These are phyloP conservation scores for Synergus japonicus DNA, from an alignment of 2,888 invertebrate genomes.

Conservation along the genomic window DNA sequence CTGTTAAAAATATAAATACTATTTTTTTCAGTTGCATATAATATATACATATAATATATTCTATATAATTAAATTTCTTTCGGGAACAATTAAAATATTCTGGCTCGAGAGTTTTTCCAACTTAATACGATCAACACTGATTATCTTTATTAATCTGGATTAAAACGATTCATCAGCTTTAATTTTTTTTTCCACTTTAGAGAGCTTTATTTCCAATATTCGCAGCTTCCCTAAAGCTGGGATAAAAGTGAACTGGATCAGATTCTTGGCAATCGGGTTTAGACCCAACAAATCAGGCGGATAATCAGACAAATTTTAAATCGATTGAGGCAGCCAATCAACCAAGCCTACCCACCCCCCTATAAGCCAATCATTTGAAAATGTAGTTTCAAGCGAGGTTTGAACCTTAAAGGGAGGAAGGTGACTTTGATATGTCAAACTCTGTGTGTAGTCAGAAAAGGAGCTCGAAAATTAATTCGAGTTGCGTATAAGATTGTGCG, in stretches of 20 bases:
- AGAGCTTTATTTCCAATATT: conserved; percentile 13
- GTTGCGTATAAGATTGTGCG: conserved; percentile 11
- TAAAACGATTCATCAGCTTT: not conserved
- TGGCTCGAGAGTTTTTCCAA: too few species aligned
- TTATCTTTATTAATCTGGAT: not conserved
- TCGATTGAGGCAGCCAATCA: conserved; percentile 10
- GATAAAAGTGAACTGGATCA: conserved; percentile 4
- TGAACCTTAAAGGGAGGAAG: not conserved
- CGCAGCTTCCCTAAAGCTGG: not conserved
- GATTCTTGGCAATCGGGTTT: conserved; percentile 24
- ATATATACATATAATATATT: too few species aligned
- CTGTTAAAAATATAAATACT: not conserved
- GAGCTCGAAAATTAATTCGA: conserved; percentile 25
- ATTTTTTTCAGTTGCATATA: too few species aligned
- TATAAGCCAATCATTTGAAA: conserved; percentile 30
- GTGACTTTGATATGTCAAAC: conserved; percentile 42
- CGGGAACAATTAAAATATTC: too few species aligned
- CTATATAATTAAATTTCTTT: too few species aligned
- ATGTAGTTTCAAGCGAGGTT: not conserved
- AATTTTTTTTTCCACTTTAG: not conserved
- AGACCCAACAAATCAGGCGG: conserved; percentile 28
- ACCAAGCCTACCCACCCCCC: not conserved
- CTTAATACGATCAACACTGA: too few species aligned
- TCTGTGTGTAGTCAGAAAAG: conserved; percentile 6
- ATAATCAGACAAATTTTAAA: conserved; percentile 34